A percentile compares a stretch with the other conserved stretches of the same genome.
Conservation (phyloP, 2,113 vertebrate genomes). For the Hystrix cristata region DNA sequence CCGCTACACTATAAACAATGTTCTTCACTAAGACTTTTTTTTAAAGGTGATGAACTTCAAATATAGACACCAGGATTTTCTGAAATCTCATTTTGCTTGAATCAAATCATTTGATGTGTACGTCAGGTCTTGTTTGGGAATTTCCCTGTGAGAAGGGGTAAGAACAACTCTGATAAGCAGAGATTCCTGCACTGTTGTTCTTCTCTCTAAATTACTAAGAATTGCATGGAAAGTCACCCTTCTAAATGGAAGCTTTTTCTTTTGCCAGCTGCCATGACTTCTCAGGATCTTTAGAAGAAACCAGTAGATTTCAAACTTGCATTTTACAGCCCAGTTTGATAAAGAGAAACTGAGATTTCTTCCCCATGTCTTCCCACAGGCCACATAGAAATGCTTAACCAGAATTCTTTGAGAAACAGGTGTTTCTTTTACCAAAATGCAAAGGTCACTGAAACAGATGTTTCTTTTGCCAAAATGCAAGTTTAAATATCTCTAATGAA, state of each 20-base stretch:
- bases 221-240: not conserved
- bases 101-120: not conserved
- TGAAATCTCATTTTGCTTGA: slow-evolving; percentile 62
- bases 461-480: not conserved
- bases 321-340: not conserved
- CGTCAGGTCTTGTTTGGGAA: not conserved
- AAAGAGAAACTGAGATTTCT: not conserved
- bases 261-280: not conserved
- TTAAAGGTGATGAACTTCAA: not conserved
- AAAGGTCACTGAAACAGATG: not conserved
- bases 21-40: slow-evolving; percentile 54
- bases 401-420: not conserved
- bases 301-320: not conserved
- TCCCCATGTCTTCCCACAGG: not conserved
- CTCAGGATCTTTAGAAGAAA: not conserved
- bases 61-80: slow-evolving; percentile 12
- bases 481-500: not conserved
- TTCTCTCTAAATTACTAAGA: slow-evolving; percentile 26
- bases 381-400: not conserved
- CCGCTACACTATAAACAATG: not conserved
- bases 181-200: not conserved
- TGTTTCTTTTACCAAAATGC: not conserved
- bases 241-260: not conserved
- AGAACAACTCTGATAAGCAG: not conserved
- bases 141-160: not conserved